Conservation (phyloP, 2,888 invertebrate genomes). For the Melanchra persicariae region DNA sequence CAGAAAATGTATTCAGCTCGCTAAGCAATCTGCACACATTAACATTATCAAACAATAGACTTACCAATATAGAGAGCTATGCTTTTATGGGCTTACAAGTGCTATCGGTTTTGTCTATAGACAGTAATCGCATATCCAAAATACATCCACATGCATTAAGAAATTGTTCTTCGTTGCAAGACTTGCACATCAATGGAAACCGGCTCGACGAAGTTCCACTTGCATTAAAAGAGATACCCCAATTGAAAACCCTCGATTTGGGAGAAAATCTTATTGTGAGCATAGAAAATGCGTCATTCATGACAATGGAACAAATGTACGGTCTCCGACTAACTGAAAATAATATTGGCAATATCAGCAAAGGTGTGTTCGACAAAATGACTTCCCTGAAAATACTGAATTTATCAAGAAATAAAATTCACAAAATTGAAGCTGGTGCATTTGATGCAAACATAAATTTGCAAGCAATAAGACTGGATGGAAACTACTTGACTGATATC, state of each 20-base stretch:
- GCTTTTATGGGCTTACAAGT: slow-evolving; percentile 94
- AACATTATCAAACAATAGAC: slow-evolving; percentile 95
- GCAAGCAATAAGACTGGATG: slow-evolving; percentile 95
- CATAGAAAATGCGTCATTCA: slow-evolving; percentile 95
- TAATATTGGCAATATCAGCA: slow-evolving; percentile 94
- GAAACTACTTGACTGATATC: slow-evolving; percentile 95
- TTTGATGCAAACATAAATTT: slow-evolving; percentile 95
- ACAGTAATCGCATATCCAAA: slow-evolving; percentile 94
- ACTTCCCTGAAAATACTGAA: slow-evolving; percentile 95
- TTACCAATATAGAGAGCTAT: slow-evolving; percentile 94
- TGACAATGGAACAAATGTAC: slow-evolving; percentile 94
- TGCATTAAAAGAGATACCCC: slow-evolving; percentile 93
- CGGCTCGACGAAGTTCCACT: slow-evolving; percentile 94
- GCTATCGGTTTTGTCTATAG: slow-evolving; percentile 94
- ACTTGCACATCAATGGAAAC: slow-evolving; percentile 96
- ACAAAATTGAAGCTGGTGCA: slow-evolving; percentile 94
- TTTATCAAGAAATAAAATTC: slow-evolving; percentile 95
- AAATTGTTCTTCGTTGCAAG: slow-evolving; percentile 95
- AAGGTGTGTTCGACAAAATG: slow-evolving; percentile 95
- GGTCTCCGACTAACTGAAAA: slow-evolving; percentile 96
- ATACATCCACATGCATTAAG: slow-evolving; percentile 94
- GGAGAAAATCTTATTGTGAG: slow-evolving; percentile 96
- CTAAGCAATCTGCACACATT: slow-evolving; percentile 95
- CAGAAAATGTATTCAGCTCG: slow-evolving; percentile 94
- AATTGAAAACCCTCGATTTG: slow-evolving; percentile 95